Evolutionary conservation across 2,113 vertebrate species (phyloP).

Genomic region (Thalassoma bifasciatum): DNA sequence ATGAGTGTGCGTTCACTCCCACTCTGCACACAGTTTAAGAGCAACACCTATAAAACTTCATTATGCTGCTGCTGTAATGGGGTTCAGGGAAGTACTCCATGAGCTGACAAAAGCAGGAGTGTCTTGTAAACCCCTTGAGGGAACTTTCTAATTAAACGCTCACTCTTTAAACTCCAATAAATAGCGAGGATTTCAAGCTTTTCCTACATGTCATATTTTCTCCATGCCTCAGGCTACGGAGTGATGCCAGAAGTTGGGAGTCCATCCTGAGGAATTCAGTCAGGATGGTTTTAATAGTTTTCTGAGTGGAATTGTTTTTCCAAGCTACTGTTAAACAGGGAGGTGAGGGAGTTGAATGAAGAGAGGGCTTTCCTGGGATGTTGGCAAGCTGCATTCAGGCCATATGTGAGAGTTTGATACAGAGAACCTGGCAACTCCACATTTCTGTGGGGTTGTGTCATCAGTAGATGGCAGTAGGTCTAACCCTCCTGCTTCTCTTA

Average conservation of each 20-base stretch:
- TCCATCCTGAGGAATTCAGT: conserved; percentile 76
- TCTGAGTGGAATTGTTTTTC: conserved; percentile 80
- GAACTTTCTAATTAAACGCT: conserved; percentile 78
- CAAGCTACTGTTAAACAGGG: conserved; percentile 78
- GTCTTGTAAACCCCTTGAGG: conserved; percentile 75
- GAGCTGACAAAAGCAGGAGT: conserved; percentile 74
- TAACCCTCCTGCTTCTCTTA: conserved; percentile 8
- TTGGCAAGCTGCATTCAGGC: conserved; percentile 61
- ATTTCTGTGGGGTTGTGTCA: conserved; percentile 53
- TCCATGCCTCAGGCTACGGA: conserved; percentile 73
- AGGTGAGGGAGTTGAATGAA: conserved; percentile 56
- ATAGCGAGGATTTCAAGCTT: conserved; percentile 68
- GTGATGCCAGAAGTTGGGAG: conserved; percentile 75
- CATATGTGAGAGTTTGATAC: conserved; percentile 66
- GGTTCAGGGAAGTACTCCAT: conserved; percentile 74
- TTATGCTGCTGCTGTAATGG: conserved; percentile 76
- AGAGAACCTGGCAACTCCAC: conserved; percentile 47
- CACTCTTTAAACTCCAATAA: conserved; percentile 68
- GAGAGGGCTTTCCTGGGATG: conserved; percentile 80
- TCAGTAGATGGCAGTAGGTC: conserved; percentile 49
- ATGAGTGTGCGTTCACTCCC: conserved; percentile 66
- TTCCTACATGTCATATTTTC: conserved; percentile 80
- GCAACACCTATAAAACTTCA: conserved; percentile 80
- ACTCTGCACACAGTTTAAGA: conserved; percentile 74
- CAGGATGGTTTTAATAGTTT: conserved; percentile 81